Evolutionary conservation across 64 coral and sea anemone genomes (phyloP).

Genomic region (Dendronephthya gigantea): DNA sequence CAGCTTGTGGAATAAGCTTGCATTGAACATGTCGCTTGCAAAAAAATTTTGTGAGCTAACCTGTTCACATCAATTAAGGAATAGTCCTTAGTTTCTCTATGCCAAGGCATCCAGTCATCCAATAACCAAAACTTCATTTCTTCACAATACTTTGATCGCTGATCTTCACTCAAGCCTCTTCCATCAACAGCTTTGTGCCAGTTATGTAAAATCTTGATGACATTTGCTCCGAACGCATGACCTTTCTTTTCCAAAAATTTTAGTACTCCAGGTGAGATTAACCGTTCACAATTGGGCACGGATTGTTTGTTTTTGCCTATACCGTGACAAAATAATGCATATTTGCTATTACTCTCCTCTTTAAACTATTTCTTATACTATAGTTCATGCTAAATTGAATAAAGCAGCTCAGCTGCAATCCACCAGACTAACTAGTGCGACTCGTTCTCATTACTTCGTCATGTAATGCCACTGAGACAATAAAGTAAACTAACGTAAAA

Average conservation of each 20-base stretch:
- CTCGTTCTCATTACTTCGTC: too few species aligned
- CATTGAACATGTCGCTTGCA: too few species aligned
- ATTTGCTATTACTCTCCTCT: too few species aligned
- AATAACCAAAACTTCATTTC: neutral
- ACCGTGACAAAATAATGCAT: too few species aligned
- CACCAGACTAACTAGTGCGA: too few species aligned
- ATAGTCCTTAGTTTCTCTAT: neutral
- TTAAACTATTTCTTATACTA: too few species aligned
- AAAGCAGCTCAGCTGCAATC: too few species aligned
- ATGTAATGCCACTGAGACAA: too few species aligned
- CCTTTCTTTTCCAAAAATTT: slow-evolving; percentile 13
- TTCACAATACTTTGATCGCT: neutral
- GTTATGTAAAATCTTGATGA: slow-evolving; percentile 21
- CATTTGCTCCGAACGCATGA: neutral
- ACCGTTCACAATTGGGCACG: slow-evolving; percentile 29
- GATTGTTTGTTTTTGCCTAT: too few species aligned
- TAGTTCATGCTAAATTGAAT: too few species aligned
- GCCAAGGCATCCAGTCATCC: neutral
- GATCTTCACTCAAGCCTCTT: slow-evolving; percentile 11
- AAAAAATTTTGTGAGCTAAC: neutral
- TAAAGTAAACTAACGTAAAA: too few species aligned
- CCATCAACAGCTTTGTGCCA: slow-evolving; percentile 50
- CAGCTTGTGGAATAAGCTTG: too few species aligned
- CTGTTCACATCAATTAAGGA: neutral
- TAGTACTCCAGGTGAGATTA: slow-evolving; percentile 19